These are phyloP conservation scores for Agapornis roseicollis DNA, from an alignment of 2,113 vertebrate species.

Conservation along the genomic window DNA sequence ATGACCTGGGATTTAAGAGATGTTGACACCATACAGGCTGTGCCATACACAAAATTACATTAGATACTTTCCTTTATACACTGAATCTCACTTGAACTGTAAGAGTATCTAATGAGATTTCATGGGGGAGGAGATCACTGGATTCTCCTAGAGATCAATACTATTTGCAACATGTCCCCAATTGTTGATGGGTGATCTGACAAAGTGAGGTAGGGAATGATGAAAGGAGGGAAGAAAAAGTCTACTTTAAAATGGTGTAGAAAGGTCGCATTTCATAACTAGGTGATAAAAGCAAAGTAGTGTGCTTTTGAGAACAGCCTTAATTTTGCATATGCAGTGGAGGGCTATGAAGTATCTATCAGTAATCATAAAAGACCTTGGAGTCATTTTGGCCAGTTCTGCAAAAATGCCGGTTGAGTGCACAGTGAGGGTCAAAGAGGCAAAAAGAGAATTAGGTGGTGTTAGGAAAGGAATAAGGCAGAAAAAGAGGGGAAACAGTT, in stretches of 20 bases:
- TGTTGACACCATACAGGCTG: not conserved
- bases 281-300: not conserved
- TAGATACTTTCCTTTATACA: not conserved
- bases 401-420: not conserved
- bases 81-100: not conserved
- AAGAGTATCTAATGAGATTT: not conserved
- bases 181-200: not conserved
- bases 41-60: not conserved
- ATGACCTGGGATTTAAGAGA: not conserved
- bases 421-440: not conserved
- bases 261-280: not conserved
- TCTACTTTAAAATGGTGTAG: not conserved
- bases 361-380: not conserved
- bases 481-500: not conserved
- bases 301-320: not conserved
- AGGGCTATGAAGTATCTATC: not conserved
- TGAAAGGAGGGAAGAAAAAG: not conserved
- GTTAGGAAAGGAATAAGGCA: not conserved
- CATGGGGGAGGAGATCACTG: not conserved
- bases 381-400: not conserved
- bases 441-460: not conserved
- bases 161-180: not conserved
- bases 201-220: not conserved
- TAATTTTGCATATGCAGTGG: not conserved
- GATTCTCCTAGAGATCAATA: not conserved